Evolutionary conservation across 2,888 invertebrate genomes (phyloP).

Genomic region (Caenorhabditis panamensis): DNA sequence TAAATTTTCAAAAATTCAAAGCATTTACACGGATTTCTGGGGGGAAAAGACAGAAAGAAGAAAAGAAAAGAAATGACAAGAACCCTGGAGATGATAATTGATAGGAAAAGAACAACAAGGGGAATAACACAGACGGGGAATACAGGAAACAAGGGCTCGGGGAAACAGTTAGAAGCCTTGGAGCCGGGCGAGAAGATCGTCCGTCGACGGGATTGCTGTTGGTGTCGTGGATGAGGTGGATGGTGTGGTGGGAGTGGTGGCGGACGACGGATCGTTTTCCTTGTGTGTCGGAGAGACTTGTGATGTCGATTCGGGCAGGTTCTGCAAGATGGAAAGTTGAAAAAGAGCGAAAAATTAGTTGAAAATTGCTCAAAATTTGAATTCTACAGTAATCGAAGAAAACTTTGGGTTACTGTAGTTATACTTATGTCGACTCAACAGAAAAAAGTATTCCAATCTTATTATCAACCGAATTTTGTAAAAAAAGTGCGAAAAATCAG

Average conservation of each 20-base stretch:
- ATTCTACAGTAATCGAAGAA: no score
- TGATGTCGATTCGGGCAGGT: slow-evolving; percentile 18
- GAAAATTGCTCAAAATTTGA: neutral
- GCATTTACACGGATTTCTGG: neutral
- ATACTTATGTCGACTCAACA: no score
- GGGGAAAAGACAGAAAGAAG: neutral
- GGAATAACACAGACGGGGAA: neutral
- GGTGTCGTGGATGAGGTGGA: slow-evolving; percentile 14
- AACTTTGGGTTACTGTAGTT: no score
- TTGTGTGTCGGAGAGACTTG: slow-evolving; percentile 65
- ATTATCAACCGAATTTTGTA: no score
- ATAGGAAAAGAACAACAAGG: neutral
- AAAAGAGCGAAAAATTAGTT: no score
- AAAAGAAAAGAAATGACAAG: neutral
- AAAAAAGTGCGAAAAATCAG: neutral
- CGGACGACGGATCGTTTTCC: slow-evolving; percentile 54
- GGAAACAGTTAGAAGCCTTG: slow-evolving; percentile 31
- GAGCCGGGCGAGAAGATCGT: slow-evolving; percentile 61
- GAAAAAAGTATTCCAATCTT: no score
- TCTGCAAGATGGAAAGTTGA: slow-evolving; percentile 15
- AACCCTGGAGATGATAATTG: no score
- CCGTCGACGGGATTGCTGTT: slow-evolving; percentile 52
- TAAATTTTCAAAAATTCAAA: no score
- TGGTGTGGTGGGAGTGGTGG: neutral
- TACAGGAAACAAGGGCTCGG: neutral